Evolutionary conservation across 2,797 vertebrate genomes (phyloP).

Genomic region (Todus mexicanus): DNA sequence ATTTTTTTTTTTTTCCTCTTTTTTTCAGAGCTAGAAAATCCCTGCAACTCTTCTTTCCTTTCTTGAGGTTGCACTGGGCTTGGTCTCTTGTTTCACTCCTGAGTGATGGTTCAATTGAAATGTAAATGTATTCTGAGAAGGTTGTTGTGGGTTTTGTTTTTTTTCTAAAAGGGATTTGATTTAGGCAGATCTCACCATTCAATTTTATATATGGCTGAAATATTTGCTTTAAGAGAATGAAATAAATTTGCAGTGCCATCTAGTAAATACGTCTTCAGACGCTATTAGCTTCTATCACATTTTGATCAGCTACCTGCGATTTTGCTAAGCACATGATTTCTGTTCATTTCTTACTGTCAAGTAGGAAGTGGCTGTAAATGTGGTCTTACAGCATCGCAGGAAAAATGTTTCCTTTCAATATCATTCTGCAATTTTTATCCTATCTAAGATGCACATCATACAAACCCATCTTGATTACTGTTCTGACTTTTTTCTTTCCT

Average conservation of each 20-base stretch:
- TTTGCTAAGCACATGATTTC: background rate
- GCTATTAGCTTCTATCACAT: background rate
- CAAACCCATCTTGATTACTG: background rate
- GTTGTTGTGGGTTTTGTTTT: too few relatives aligned
- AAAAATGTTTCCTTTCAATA: background rate
- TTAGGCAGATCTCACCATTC: background rate
- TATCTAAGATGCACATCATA: background rate
- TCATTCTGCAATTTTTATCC: background rate
- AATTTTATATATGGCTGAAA: background rate
- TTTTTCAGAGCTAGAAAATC: background rate
- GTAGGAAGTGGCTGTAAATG: background rate
- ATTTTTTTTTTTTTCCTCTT: background rate
- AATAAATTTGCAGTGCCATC: background rate
- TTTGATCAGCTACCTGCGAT: background rate
- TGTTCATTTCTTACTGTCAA: background rate
- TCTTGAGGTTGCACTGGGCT: background rate
- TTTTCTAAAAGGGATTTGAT: background rate
- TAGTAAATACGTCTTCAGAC: background rate
- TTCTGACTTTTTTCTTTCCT: background rate
- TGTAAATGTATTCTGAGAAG: background rate
- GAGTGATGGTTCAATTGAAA: background rate
- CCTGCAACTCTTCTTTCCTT: background rate
- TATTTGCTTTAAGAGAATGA: slow-evolving; percentile 2
- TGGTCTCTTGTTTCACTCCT: background rate
- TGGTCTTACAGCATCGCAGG: background rate